These are phyloP conservation scores for Tinea trinotella DNA, from an alignment of 2,888 invertebrate species.

Conservation along the genomic window DNA sequence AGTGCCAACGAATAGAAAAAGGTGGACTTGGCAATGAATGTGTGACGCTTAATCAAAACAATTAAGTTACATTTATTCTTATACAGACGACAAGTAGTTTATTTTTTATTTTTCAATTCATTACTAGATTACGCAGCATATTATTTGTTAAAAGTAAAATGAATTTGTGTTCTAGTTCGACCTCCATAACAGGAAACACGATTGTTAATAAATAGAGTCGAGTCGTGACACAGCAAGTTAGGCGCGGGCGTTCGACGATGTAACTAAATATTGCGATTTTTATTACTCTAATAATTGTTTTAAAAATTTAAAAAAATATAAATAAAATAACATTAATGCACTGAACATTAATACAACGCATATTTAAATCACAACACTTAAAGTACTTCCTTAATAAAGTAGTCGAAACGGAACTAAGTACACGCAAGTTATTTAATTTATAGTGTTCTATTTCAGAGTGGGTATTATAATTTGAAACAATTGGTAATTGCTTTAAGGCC, in stretches of 20 bases:
- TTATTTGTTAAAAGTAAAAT: constrained; percentile 29
- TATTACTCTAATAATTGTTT: too few species aligned
- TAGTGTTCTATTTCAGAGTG: background rate
- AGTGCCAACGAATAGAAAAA: too few species aligned
- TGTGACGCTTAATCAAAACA: too few species aligned
- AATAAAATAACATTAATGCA: too few species aligned
- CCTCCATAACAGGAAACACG: constrained; percentile 33
- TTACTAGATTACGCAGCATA: constrained; percentile 33
- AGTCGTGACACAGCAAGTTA: constrained; percentile 30
- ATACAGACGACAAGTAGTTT: background rate
- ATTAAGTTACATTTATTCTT: too few species aligned
- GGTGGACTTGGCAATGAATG: too few species aligned
- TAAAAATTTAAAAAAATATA: too few species aligned
- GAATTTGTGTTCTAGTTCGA: constrained; percentile 30
- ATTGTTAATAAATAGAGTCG: constrained; percentile 30
- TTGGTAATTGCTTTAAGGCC: constrained; percentile 5
- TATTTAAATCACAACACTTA: too few species aligned
- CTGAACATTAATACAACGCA: too few species aligned
- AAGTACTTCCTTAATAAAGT: background rate
- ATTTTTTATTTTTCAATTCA: constrained; percentile 21
- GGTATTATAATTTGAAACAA: constrained; percentile 1
- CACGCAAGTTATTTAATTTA: background rate
- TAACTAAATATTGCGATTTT: background rate
- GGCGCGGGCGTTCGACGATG: constrained; percentile 22
- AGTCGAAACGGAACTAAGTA: background rate